Conservation (phyloP, 92 coral and sea anemone species). For the Siderastrea radians region DNA sequence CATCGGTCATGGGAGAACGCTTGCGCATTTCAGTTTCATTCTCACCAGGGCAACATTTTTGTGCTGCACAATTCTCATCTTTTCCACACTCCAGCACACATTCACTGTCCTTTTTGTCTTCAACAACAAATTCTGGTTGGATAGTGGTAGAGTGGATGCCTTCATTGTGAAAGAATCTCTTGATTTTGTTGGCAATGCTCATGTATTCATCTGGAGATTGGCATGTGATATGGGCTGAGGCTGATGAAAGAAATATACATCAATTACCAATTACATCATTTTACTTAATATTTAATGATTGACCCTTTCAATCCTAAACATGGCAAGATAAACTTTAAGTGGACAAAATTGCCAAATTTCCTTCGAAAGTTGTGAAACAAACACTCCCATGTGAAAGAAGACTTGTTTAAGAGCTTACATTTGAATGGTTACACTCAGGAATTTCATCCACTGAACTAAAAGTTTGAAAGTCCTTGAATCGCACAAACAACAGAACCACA, state of each 20-base stretch:
- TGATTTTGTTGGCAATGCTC: slow-evolving; percentile 94
- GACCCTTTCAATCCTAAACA: too few species aligned
- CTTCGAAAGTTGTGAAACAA: too few species aligned
- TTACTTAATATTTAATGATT: not conserved
- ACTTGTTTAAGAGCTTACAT: too few species aligned
- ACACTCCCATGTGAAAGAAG: too few species aligned
- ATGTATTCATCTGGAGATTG: slow-evolving; percentile 97
- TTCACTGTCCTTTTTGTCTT: slow-evolving; percentile 58
- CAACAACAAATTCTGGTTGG: slow-evolving; percentile 95
- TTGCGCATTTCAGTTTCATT: slow-evolving; percentile 74
- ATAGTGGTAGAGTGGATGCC: slow-evolving; percentile 99
- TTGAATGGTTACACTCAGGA: too few species aligned
- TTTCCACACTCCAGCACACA: slow-evolving; percentile 94
- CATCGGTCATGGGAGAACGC: slow-evolving; percentile 26
- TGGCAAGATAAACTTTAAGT: too few species aligned
- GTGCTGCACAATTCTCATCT: slow-evolving; percentile 90
- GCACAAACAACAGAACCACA: too few species aligned
- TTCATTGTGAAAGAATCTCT: slow-evolving; percentile 96
- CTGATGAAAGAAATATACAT: slow-evolving; percentile 53
- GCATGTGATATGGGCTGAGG: slow-evolving; percentile 97
- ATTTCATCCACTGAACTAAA: too few species aligned
- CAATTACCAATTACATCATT: not conserved
- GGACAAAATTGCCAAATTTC: too few species aligned
- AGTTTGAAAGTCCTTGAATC: too few species aligned
- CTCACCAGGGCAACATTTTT: slow-evolving; percentile 91